Base-by-base conservation (phyloP, 2,113 vertebrate genomes). In the Chaenocephalus aceratus region DNA sequence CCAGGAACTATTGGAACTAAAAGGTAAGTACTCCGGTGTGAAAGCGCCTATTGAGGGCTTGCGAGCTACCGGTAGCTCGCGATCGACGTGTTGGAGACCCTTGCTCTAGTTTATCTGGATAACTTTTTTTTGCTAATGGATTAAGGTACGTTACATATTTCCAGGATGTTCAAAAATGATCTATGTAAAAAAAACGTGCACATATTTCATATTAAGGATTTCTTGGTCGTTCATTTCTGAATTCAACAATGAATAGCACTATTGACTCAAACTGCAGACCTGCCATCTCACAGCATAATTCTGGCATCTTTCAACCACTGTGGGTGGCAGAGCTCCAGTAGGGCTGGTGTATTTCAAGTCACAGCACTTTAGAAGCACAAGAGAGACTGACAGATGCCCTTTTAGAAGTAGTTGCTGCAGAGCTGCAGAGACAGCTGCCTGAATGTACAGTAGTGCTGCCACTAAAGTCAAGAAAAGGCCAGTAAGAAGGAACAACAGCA, bases 381-480 rank as follows among this genome's bases (percentile, higher is more conserved):
- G 82, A 74, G 65, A 88, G 85, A 79, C 62, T 88, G 90, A 88
- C 86, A 78, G 84, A 83, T 90, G 84, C 71, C 86, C 82, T 86
- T 90, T 91, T 59, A 81, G 49, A 79, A 85, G 79, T 56, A 36
- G 62, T 74, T n/a, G 54, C 65, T 23, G 56, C 65, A 13, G 74
- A 54, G 80, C 57, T 21, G 66, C 46, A 12, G 9, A 81, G 81
- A 82, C 82, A 72, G 88, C 72, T 78, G 52, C 51, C 73, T 79
- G 77, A 72, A 77, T 72, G 26, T 45, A 52, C 60, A 53, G 68
- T 16, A 41, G 44, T 26, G 63, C 60, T 64, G 77, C 57, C 46
- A 53, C 57, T 77, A 8, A 54, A 58, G 73, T 69, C 57, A 3
- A 53, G 72, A 64, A 26, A 46, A 67, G 10, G 10, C 0, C 23